Evolutionary conservation across 2,797 vertebrate species (phyloP), one percentile per base, ranked within the genome.

Genomic region (Amblyopsis hoosieri): DNA sequence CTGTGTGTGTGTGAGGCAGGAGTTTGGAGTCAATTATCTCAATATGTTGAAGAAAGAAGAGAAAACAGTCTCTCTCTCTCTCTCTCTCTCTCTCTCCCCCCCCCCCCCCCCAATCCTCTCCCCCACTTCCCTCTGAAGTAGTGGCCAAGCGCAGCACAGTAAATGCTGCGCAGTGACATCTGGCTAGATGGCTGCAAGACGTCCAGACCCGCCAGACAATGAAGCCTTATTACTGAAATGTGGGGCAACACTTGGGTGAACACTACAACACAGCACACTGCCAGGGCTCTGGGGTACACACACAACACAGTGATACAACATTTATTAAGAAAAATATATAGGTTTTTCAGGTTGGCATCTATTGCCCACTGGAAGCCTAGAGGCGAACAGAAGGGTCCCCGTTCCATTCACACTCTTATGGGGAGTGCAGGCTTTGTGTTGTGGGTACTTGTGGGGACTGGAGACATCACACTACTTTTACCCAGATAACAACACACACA

Each of bases 21-120:
- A 83, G 72, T 69, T 50, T 81, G 14, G 76, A 78, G 85, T 86
- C 84, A 87, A 90, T 85, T 82, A 85, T 79, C 84, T 91, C 87
- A 90, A 91, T 88, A 90, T 91, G 89, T 90, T 85, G 77, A 80
- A 71, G 71, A 82, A 79, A 75, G 67, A 81, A 62, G 68, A 78
- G 60, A 73, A 89, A 82, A 85, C 75, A 66, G 61, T 67, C 62
- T 13, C 45, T 15, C 17, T 54, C 63, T 45, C n/a, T 57, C 49
- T 57, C 57, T 37, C 31, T 33, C 31, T 4, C 31, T 33, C 31
- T 4, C 31, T 1, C 19, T 15, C 10, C 0, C 19, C 19, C 19
- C 19, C 19, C 19, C 19, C 1, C 17, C 19, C 2, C 19, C 19
- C 19, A 17, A 37, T 37, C 5, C 5, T 11, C 0, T 9, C 9